Percentiles rank a stretch among this genome's conserved stretches.
Conservation (phyloP, 2,888 invertebrate genomes). For the Chloroclysta siterata region DNA sequence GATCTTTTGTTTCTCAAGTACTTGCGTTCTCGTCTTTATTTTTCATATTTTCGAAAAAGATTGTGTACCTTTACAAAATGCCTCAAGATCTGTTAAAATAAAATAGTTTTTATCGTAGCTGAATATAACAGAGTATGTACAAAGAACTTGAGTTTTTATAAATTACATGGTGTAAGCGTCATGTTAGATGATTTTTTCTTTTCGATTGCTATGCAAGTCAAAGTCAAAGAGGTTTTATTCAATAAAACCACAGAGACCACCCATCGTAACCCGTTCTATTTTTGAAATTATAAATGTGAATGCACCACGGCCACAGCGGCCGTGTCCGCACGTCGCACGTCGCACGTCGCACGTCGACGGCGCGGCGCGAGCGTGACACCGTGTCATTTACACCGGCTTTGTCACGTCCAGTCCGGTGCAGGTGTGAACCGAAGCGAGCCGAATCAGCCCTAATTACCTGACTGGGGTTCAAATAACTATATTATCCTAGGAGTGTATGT, state of each 20-base stretch:
- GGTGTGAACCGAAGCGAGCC: slow-evolving; percentile 15
- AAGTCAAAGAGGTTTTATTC: too few relatives aligned
- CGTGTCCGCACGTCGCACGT: slow-evolving; percentile 3
- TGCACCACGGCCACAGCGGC: slow-evolving; percentile 1
- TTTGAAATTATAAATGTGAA: slow-evolving; percentile 7
- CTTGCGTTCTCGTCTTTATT: neutral
- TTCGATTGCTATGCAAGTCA: too few relatives aligned
- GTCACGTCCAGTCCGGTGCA: slow-evolving; percentile 21
- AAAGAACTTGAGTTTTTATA: too few relatives aligned
- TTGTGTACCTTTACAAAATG: neutral
- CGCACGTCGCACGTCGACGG: neutral
- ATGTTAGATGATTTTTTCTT: too few relatives aligned
- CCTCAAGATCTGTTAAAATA: neutral
- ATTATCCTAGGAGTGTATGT: neutral
- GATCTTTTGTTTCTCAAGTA: neutral
- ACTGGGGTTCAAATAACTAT: neutral
- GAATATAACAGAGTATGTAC: too few relatives aligned
- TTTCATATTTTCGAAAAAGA: neutral
- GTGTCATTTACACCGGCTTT: slow-evolving; percentile 20
- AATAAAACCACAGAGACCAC: too few relatives aligned
- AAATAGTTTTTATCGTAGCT: neutral
- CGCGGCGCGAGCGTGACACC: slow-evolving; percentile 15
- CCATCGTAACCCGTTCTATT: neutral
- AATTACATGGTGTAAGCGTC: too few relatives aligned
- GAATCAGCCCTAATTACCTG: neutral